phyloP scores from a whole-genome alignment of 1,140 invertebrate genomes.

The Trachelipus rathkii region DNA sequence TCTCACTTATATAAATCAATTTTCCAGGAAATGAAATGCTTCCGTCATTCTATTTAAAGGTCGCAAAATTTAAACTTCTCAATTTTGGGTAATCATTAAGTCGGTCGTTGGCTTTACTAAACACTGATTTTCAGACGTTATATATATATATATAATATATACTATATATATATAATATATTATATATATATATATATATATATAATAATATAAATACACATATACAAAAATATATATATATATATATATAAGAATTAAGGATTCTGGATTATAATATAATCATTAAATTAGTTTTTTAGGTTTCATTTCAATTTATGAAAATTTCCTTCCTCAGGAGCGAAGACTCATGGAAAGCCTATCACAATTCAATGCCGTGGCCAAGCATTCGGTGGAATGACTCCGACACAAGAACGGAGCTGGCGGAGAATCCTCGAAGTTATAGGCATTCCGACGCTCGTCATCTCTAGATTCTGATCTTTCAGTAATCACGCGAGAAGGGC shows the following conservation, averaged over 20 bases:
- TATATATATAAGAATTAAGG: neutral
- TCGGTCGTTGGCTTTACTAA: no score
- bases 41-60: no score
- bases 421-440: slow-evolving; percentile 63
- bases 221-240: neutral
- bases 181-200: no score
- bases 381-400: slow-evolving; percentile 63
- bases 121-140: no score
- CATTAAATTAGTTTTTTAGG: slow-evolving; percentile 17
- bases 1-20: no score
- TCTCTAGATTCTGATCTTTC: slow-evolving; percentile 59
- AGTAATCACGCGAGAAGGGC: slow-evolving; percentile 62
- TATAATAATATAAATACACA: neutral
- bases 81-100: no score
- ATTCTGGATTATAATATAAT: neutral
- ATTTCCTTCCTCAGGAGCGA: slow-evolving; percentile 55
- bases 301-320: slow-evolving; percentile 18
- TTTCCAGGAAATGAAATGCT: no score
- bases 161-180: no score
- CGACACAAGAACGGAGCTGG: slow-evolving; percentile 60
- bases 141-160: no score
- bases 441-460: slow-evolving; percentile 63
- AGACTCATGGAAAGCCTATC: slow-evolving; percentile 64
- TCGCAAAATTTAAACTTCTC: no score
- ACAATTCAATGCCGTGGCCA: slow-evolving; percentile 68